A percentile compares a stretch with the other conserved stretches of the same genome.
Evolutionary conservation across 1,140 invertebrate species (phyloP).

Genomic region (Euura lappo): DNA sequence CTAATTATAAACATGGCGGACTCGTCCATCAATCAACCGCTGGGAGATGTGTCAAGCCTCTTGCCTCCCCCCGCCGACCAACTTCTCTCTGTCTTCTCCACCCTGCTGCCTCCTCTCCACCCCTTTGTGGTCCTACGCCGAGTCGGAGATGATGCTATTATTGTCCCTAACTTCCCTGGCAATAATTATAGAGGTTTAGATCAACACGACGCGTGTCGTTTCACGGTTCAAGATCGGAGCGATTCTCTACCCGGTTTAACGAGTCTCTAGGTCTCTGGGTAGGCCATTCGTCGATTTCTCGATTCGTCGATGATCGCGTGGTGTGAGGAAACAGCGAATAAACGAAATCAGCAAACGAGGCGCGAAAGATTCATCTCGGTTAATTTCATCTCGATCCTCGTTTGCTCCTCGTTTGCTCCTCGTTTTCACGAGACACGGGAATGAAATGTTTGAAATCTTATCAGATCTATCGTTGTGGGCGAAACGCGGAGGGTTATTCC

Average conservation of each 20-base stretch:
- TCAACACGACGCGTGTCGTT: conserved; percentile 10
- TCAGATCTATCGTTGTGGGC: too few species aligned
- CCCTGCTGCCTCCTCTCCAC: conserved; percentile 25
- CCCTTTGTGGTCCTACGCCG: conserved; percentile 26
- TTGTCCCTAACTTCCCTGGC: conserved; percentile 32
- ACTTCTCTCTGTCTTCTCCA: conserved; percentile 18
- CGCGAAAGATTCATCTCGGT: too few species aligned
- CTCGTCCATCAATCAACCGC: conserved; percentile 51
- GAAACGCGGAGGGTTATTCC: background rate
- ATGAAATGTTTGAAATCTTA: background rate
- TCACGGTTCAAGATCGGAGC: background rate
- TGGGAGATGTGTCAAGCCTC: conserved; percentile 29
- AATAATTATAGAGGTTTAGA: conserved; percentile 29
- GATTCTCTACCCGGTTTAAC: background rate
- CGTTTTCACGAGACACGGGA: background rate
- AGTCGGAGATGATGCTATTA: conserved; percentile 30
- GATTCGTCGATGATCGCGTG: too few species aligned
- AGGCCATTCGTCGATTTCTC: too few species aligned
- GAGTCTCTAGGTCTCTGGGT: background rate
- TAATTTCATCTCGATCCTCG: too few species aligned
- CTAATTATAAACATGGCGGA: conserved; percentile 56
- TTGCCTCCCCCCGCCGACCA: conserved; percentile 20
- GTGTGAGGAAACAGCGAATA: too few species aligned
- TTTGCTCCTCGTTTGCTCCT: too few species aligned
- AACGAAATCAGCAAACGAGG: too few species aligned